Evolutionary conservation across 2,113 vertebrate species (phyloP).

Genomic region (Prietella phreatophila): DNA sequence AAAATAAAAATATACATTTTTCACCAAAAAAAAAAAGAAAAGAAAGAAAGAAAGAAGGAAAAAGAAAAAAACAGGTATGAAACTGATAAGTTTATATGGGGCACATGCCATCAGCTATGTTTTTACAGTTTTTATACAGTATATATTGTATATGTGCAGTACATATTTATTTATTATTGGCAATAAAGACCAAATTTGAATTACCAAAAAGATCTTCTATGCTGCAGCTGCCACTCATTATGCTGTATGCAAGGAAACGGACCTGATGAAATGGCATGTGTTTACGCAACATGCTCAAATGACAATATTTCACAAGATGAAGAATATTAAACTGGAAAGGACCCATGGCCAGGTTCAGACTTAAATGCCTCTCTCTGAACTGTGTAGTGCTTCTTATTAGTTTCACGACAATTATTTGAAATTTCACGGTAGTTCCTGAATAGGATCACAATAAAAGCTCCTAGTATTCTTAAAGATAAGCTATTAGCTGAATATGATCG

Average conservation of each 20-base stretch:
- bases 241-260: neutral
- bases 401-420: neutral
- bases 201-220: neutral
- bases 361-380: neutral
- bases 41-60: too few species aligned
- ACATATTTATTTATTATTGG: neutral
- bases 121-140: neutral
- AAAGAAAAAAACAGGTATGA: too few species aligned
- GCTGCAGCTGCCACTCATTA: neutral
- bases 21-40: too few species aligned
- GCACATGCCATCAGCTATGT: neutral
- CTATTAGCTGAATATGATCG: neutral
- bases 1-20: too few species aligned
- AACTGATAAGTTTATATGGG: neutral
- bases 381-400: neutral
- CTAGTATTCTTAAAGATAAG: neutral
- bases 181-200: neutral
- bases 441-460: neutral
- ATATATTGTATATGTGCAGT: neutral
- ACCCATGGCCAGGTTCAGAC: neutral
- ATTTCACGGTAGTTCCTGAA: neutral
- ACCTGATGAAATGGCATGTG: neutral
- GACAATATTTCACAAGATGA: neutral
- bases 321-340: neutral
- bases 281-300: neutral